These are phyloP conservation scores for Philaenus spumarius DNA, from an alignment of 1,140 invertebrate genomes.

Conservation along the genomic window DNA sequence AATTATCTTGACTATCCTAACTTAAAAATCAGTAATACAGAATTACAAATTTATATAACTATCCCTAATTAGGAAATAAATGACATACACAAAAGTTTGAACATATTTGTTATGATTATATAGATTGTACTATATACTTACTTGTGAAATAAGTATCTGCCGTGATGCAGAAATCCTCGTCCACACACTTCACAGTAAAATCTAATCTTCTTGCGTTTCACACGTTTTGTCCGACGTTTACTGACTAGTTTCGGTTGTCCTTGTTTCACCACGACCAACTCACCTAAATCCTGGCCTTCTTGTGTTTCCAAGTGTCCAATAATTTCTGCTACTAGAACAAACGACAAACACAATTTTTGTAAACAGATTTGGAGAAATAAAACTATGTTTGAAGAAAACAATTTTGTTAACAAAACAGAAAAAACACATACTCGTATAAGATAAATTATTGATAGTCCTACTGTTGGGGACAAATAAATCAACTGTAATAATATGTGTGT, in stretches of 20 bases:
- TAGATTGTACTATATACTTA: slow-evolving; percentile 31
- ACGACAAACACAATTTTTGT: neutral
- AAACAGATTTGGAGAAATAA: neutral
- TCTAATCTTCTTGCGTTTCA: slow-evolving; percentile 39
- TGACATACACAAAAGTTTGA: no score
- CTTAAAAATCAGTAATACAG: no score
- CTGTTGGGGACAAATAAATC: no score
- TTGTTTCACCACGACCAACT: slow-evolving; percentile 52
- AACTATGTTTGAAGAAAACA: neutral
- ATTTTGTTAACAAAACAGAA: neutral
- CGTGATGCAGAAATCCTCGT: slow-evolving; percentile 46
- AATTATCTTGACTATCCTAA: no score
- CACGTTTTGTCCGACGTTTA: slow-evolving; percentile 46
- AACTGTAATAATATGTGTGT: no score
- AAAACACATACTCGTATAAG: no score
- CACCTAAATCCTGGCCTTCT: slow-evolving; percentile 48
- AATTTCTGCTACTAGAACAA: slow-evolving; percentile 40
- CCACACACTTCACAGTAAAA: slow-evolving; percentile 48
- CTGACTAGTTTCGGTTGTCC: slow-evolving; percentile 36
- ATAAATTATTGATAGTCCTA: no score
- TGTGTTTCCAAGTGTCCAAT: slow-evolving; percentile 58
- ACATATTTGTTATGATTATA: no score
- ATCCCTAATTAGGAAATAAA: no score
- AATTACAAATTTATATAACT: no score
- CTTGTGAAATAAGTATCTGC: slow-evolving; percentile 43